Percentiles rank a stretch among this genome's conserved stretches.
Evolutionary conservation across 2,113 vertebrate species (phyloP).

Genomic region (Pipa parva): DNA sequence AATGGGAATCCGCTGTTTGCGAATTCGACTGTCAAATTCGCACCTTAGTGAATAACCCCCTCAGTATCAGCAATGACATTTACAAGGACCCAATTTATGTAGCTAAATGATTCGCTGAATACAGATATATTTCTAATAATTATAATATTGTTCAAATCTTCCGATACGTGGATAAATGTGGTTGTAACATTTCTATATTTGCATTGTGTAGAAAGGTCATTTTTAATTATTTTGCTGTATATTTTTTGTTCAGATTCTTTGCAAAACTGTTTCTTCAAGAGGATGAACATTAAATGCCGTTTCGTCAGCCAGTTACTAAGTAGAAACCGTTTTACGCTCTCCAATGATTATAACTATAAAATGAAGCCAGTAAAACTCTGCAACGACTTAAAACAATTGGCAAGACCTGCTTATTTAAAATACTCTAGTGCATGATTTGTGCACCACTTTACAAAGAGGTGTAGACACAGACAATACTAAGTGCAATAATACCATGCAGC

Average conservation of each 20-base stretch:
- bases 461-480: neutral
- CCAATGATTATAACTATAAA: neutral
- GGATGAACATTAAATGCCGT: neutral
- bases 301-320: neutral
- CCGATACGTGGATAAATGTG: too few relatives aligned
- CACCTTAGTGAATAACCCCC: too few relatives aligned
- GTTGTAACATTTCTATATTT: too few relatives aligned
- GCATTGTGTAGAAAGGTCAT: too few relatives aligned
- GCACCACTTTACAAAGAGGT: constrained; percentile 15
- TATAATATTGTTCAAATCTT: too few relatives aligned
- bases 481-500: constrained; percentile 24
- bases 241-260: neutral
- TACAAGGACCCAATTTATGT: too few relatives aligned
- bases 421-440: constrained; percentile 26
- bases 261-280: neutral
- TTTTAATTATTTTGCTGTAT: too few relatives aligned
- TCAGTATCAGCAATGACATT: too few relatives aligned
- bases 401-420: constrained; percentile 30
- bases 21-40: too few relatives aligned
- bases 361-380: constrained; percentile 1
- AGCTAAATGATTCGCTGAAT: too few relatives aligned
- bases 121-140: too few relatives aligned
- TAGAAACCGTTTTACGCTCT: neutral
- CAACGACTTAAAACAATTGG: constrained; percentile 6
- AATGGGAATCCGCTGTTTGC: too few relatives aligned